Conservation (phyloP, 2,797 vertebrate species). For the Rhadinocentrus ornatus region DNA sequence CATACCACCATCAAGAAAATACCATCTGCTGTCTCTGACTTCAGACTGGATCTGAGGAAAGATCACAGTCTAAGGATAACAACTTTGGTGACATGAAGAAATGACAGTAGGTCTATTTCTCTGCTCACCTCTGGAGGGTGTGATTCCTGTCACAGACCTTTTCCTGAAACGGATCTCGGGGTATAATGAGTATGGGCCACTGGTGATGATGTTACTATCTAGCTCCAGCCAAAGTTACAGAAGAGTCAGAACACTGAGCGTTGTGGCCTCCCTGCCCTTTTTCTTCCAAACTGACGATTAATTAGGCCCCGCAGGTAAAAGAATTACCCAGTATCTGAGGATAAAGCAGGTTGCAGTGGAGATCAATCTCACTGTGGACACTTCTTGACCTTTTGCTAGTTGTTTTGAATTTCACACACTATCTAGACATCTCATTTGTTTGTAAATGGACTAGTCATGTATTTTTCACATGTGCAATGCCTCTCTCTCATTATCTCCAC, state of each 20-base stretch:
- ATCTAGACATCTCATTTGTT: slow-evolving; percentile 53
- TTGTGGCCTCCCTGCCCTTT: slow-evolving; percentile 13
- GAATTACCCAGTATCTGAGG: slow-evolving; percentile 32
- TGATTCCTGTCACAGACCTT: slow-evolving; percentile 32
- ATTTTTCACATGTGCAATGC: slow-evolving; percentile 38
- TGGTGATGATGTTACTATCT: slow-evolving; percentile 55
- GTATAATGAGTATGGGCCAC: slow-evolving; percentile 65
- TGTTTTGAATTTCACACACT: slow-evolving; percentile 33
- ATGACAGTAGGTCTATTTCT: slow-evolving; percentile 35
- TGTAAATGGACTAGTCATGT: slow-evolving; percentile 39
- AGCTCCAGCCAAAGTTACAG: slow-evolving; percentile 17
- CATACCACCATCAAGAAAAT: background rate
- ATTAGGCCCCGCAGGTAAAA: slow-evolving; percentile 60
- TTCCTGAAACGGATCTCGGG: slow-evolving; percentile 40
- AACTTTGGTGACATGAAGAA: slow-evolving; percentile 58
- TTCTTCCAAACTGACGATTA: slow-evolving; percentile 45
- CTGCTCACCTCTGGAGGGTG: slow-evolving; percentile 23
- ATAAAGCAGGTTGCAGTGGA: slow-evolving; percentile 5
- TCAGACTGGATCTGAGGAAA: background rate
- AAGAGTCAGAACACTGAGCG: slow-evolving; percentile 39
- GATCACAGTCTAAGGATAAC: slow-evolving; percentile 25
- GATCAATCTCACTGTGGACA: slow-evolving; percentile 32
- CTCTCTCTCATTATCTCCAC: slow-evolving; percentile 58
- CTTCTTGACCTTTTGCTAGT: slow-evolving; percentile 49
- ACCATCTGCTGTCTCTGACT: background rate